Evolutionary conservation across 2,888 invertebrate genomes (phyloP).

Genomic region (Oxytorus armatus): DNA sequence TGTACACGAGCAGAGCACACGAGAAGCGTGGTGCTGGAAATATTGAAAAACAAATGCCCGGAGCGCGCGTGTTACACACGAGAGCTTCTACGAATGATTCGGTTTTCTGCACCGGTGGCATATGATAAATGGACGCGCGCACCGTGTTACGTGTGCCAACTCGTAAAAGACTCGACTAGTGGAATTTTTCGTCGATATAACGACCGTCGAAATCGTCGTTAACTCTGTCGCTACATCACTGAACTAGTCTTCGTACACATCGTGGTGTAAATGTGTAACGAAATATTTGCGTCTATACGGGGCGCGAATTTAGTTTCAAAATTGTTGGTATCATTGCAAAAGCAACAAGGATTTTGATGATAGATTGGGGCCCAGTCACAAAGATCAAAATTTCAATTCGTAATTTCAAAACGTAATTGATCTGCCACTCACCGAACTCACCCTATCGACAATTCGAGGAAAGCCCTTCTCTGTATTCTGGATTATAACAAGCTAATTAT

Average conservation of each 20-base stretch:
- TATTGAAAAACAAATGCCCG: constrained; percentile 71
- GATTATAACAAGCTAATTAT: no score
- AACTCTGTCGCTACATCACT: not conserved
- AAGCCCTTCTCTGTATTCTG: no score
- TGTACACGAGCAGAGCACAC: constrained; percentile 28
- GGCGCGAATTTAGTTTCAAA: no score
- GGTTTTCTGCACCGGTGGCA: constrained; percentile 44
- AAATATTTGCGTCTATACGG: no score
- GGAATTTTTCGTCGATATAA: constrained; percentile 60
- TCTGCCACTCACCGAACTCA: no score
- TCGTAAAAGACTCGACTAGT: constrained; percentile 57
- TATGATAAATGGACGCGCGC: constrained; percentile 63
- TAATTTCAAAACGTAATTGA: no score
- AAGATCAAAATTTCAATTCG: no score
- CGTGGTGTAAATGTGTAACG: constrained; percentile 10
- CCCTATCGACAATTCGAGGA: no score
- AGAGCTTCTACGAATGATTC: constrained; percentile 24
- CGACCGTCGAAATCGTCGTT: constrained; percentile 28
- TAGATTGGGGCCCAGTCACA: no score
- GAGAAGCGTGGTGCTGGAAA: constrained; percentile 51
- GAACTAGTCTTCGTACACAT: constrained; percentile 11
- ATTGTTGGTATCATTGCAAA: no score
- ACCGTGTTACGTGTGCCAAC: constrained; percentile 56
- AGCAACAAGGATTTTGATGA: no score
- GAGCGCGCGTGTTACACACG: constrained; percentile 33